Evolutionary conservation across 2,888 invertebrate genomes (phyloP), one percentile per base, ranked within the genome.

Genomic region (Thalpophila matura): DNA sequence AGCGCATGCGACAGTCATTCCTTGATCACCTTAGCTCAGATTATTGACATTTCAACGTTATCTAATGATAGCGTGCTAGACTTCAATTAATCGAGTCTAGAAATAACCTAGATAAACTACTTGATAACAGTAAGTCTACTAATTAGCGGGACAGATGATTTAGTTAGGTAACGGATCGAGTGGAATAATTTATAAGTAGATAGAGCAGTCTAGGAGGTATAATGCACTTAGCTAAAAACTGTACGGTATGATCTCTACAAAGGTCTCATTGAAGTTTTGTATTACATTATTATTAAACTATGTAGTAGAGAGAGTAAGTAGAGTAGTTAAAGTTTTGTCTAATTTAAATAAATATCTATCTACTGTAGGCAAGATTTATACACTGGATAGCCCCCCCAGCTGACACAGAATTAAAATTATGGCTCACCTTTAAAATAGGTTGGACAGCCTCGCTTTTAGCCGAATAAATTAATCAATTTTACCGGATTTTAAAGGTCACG

Each of bases 51-150:
- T 12, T 46, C 18, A 43, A 27, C 42, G 38, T 40, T 42, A 58
- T 64, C 50, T 33, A 1, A 5, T 29, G 42, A 59, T 64, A 27
- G 20, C 31, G 18, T 46, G 18, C 6, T 18, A 45, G 14, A 35
- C 5, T 40, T 12, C 27, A 69, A 59, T 69, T 50, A 70, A 55
- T 18, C 10, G 40, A n/a, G n/a, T 57, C 50, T 37, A 18, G 53
- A 47, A 31, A 29, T 27, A 58, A 45, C 53, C 50, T 45, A 64
- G 45, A 54, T 69, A 64, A 59, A 54, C n/a, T 9, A 42, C 45
- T 50, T 54, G 40, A 54, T 69, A 49, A 16, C 20, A 24, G n/a
- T 45, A 16, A 38, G 35, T 35, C 33, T 29, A 33, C 29, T 57
- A 57, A 57, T 55, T 68, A 24, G 27, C 33, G 29, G 1, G 9